Conservation (phyloP, 2,888 invertebrate genomes). For the Colletes collaris region DNA sequence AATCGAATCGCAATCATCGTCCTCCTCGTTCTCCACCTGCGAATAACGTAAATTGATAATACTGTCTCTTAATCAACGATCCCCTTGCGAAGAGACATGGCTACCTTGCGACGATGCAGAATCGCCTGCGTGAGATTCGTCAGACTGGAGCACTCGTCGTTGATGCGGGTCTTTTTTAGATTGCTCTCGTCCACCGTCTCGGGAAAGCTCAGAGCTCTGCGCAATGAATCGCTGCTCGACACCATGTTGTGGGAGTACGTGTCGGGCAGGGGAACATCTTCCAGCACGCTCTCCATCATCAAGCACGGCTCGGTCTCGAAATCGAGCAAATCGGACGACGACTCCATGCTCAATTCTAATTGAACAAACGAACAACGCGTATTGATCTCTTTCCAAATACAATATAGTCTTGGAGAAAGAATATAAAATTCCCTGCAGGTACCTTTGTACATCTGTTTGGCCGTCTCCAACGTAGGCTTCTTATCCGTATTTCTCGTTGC, state of each 20-base stretch:
- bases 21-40: slow-evolving; percentile 81
- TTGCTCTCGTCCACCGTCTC: slow-evolving; percentile 77
- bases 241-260: slow-evolving; percentile 88
- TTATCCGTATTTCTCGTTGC: slow-evolving; percentile 74
- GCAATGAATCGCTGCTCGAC: slow-evolving; percentile 85
- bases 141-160: slow-evolving; percentile 87
- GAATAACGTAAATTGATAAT: background rate
- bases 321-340: slow-evolving; percentile 89
- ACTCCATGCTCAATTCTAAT: slow-evolving; percentile 86
- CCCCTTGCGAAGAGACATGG: background rate
- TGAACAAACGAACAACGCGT: slow-evolving; percentile 8
- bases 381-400: too few species aligned
- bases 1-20: slow-evolving; percentile 79
- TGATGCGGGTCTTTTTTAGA: slow-evolving; percentile 69
- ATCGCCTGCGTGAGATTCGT: slow-evolving; percentile 92
- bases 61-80: background rate
- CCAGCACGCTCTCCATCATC: slow-evolving; percentile 91
- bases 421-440: background rate
- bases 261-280: slow-evolving; percentile 87
- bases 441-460: slow-evolving; percentile 79
- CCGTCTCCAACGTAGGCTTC: slow-evolving; percentile 70
- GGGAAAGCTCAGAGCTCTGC: slow-evolving; percentile 79
- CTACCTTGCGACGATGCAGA: slow-evolving; percentile 87
- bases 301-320: slow-evolving; percentile 93
- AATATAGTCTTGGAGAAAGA: too few species aligned